Conservation (phyloP, 2,888 invertebrate genomes). For the Cosmopolites sordidus region DNA sequence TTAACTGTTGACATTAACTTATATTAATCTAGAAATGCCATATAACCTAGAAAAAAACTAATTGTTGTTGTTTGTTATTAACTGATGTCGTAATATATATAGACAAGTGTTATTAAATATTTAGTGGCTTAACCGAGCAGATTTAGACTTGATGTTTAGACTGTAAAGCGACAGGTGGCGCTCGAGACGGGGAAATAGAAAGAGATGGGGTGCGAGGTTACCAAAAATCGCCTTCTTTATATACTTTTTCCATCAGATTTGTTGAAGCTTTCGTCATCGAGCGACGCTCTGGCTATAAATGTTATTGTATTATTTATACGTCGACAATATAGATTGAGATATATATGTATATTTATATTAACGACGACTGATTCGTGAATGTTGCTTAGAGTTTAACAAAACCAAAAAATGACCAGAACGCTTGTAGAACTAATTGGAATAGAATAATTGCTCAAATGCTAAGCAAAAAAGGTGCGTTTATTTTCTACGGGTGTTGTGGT, state of each 20-base stretch:
- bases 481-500: neutral
- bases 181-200: neutral
- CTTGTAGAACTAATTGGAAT: constrained; percentile 5
- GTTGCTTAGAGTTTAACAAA: neutral
- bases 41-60: constrained; percentile 7
- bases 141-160: constrained; percentile 28
- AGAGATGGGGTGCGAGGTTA: neutral
- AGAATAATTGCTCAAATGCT: constrained; percentile 2
- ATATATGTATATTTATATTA: constrained; percentile 20
- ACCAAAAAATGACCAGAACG: neutral
- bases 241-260: neutral
- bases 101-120: constrained; percentile 7
- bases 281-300: neutral
- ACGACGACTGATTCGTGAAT: constrained; percentile 1
- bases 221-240: neutral
- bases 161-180: constrained; percentile 12
- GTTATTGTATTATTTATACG: constrained; percentile 23
- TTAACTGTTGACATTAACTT: constrained; percentile 21
- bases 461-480: too few species aligned
- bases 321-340: constrained; percentile 28
- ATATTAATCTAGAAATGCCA: constrained; percentile 11
- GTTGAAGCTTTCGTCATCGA: neutral
- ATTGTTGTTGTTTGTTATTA: constrained; percentile 25
- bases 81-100: neutral
- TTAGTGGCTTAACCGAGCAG: constrained; percentile 25